Base-by-base conservation (phyloP, 2,888 invertebrate species). In the Lithosia quadra region DNA sequence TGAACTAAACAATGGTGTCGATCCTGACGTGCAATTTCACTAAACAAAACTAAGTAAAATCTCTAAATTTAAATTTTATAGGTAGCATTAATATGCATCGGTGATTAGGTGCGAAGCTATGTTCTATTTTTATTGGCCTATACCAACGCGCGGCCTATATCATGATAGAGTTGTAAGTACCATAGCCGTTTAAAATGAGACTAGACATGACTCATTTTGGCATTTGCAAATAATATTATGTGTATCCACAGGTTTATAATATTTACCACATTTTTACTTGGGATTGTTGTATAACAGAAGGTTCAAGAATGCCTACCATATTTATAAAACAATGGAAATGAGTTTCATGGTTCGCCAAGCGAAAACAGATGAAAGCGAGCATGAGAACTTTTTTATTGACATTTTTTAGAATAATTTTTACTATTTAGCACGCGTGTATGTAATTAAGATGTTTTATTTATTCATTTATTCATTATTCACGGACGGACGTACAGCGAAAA, bases 321-420 rank as follows among this genome's bases (percentile, higher is more conserved):
- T 66, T 55, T 39, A 11, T 56, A 28, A 56, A 57, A 67, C 66
- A 67, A 61, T 62, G 49, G 59, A 53, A 60, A 49, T 36, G 64
- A 21, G 21, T 57, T 57, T 53, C 39, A 63, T 65, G 60, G 64
- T 68, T 43, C 60, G 60, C 55, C 22, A 63, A 67, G 69, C 63
- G 67, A 56, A 65, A 69, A 70, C 63, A 58, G 59, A 74, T 68
- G 80, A 79, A 79, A 79, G 80, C 57, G 76, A 76, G 72, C 80
- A 73, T 79, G 79, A 61, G 79, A 79, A 79, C 67, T 39, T 39
- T 66, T 72, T 74, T 77, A 74, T 74, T 69, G 67, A 67, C 69
- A 68, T 72, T 68, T 79, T 73, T 70, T 71, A 69, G 43, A 73
- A 77, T 79, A 43, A 15, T 33, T 72, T 62, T 69, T 65, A 43